Percentiles rank a stretch among this genome's conserved stretches.
Conservation (phyloP, 2,888 invertebrate species). For the Trachelus tabidus region DNA sequence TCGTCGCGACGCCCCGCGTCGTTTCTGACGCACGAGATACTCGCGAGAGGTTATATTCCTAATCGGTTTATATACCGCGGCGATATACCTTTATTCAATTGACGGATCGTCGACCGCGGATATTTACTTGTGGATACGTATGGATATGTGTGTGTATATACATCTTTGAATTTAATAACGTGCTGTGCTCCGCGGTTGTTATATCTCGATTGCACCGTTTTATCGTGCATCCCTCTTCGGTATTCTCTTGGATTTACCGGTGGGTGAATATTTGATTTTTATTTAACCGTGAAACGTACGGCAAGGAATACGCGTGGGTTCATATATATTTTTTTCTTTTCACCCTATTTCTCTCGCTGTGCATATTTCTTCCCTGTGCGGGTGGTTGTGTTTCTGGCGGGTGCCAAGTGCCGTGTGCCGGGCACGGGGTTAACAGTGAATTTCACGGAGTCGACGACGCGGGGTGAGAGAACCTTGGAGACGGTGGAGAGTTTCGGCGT, state of each 20-base stretch:
- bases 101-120: background rate
- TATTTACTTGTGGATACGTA: background rate
- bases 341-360: background rate
- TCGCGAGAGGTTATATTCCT: background rate
- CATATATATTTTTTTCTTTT: background rate
- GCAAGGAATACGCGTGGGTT: conserved; percentile 21
- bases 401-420: conserved; percentile 26
- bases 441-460: conserved; percentile 55
- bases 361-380: too few species aligned
- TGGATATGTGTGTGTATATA: background rate
- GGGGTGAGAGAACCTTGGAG: conserved; percentile 57
- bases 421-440: conserved; percentile 51
- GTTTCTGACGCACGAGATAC: background rate
- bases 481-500: conserved; percentile 65
- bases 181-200: background rate
- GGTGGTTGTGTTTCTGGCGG: background rate
- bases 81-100: background rate
- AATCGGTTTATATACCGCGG: background rate
- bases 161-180: background rate
- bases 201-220: too few species aligned
- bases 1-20: background rate
- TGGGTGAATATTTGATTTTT: background rate
- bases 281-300: background rate
- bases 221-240: background rate
- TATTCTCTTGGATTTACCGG: conserved; percentile 7